Conservation (phyloP, 2,113 vertebrate genomes). For the Malurus melanocephalus region DNA sequence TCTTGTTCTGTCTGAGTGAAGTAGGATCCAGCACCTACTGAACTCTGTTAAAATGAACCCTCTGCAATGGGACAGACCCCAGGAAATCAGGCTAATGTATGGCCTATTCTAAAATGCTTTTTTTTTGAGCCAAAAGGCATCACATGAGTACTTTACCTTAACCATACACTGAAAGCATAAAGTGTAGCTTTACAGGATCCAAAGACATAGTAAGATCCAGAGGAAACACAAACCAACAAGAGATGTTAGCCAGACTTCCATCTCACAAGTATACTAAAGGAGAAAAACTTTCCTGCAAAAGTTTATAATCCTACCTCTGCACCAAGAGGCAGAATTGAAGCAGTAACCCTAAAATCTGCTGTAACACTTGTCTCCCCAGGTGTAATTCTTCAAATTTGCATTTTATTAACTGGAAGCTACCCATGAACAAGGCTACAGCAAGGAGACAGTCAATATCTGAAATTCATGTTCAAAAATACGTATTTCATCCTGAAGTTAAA, state of each 20-base stretch:
- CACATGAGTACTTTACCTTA: not conserved
- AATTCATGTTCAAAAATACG: not conserved
- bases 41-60: not conserved
- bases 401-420: constrained; percentile 1
- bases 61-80: not conserved
- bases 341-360: not conserved
- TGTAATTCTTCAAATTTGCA: not conserved
- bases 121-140: not conserved
- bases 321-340: not conserved
- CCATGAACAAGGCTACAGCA: not conserved
- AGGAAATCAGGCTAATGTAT: not conserved
- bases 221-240: not conserved
- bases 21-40: not conserved
- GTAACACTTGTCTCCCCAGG: not conserved
- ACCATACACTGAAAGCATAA: not conserved
- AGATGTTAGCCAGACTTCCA: not conserved
- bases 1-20: not conserved
- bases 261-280: not conserved
- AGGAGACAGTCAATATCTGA: not conserved
- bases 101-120: not conserved
- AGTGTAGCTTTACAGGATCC: not conserved
- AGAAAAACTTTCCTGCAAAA: not conserved
- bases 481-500: not conserved
- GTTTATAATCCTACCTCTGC: not conserved
- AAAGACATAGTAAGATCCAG: not conserved